phyloP scores from a whole-genome alignment of 92 coral and sea anemone genomes.

The Epizoanthus illoricatus region DNA sequence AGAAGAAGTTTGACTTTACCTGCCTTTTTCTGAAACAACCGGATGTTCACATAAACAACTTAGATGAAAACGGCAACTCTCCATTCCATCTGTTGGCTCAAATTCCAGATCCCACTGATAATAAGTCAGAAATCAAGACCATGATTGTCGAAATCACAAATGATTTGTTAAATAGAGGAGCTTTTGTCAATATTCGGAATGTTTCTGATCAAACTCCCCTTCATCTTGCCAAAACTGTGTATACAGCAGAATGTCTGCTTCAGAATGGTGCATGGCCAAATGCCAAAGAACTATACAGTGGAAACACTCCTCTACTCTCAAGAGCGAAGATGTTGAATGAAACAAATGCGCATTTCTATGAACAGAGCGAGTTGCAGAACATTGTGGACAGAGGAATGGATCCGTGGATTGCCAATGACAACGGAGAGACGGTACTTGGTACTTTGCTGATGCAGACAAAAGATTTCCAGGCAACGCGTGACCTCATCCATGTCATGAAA shows the following conservation, averaged over 20 bases:
- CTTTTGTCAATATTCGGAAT: slow-evolving; percentile 17
- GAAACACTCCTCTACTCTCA: slow-evolving; percentile 16
- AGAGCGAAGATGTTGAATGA: not conserved
- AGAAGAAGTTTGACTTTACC: not conserved
- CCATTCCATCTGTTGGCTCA: slow-evolving; percentile 27
- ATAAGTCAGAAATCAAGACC: not conserved
- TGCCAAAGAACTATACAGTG: slow-evolving; percentile 23
- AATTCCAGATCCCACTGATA: not conserved
- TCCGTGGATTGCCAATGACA: slow-evolving; percentile 35
- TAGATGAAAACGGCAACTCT: slow-evolving; percentile 16
- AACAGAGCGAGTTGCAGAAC: not conserved
- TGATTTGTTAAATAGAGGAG: slow-evolving; percentile 4
- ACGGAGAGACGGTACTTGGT: slow-evolving; percentile 20
- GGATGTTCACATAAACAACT: not conserved
- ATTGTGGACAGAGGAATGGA: slow-evolving; percentile 27
- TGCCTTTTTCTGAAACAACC: slow-evolving; percentile 17
- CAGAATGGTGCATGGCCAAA: slow-evolving; percentile 34
- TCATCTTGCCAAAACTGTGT: slow-evolving; percentile 7
- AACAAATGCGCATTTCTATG: not conserved
- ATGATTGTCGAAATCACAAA: slow-evolving; percentile 1
- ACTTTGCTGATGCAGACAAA: not conserved
- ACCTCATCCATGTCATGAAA: slow-evolving; percentile 19
- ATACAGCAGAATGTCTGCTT: slow-evolving; percentile 20
- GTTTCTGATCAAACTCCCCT: slow-evolving; percentile 20
- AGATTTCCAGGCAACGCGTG: slow-evolving; percentile 2